These are phyloP conservation scores for Euglossa dilemma DNA, from an alignment of 1,140 invertebrate species.

Conservation along the genomic window DNA sequence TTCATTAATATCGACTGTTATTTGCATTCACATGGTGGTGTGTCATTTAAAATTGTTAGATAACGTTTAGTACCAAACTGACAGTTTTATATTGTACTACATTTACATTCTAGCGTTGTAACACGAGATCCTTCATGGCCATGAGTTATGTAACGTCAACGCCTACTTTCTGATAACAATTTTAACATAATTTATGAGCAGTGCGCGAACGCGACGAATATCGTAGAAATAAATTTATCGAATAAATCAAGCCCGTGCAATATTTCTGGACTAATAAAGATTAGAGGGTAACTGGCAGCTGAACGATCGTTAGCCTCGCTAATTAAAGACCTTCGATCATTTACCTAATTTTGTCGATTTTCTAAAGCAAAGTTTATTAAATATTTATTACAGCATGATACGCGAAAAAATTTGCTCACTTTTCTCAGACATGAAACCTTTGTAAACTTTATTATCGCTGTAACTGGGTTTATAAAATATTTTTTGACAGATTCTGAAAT, in stretches of 20 bases:
- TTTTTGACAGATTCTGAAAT: too few relatives aligned
- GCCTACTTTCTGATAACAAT: not conserved
- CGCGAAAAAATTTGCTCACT: too few relatives aligned
- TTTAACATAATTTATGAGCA: not conserved
- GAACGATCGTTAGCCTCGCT: not conserved
- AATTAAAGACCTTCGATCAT: not conserved
- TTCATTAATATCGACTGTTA: not conserved
- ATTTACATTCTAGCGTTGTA: slow-evolving; percentile 7
- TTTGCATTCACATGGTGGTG: not conserved
- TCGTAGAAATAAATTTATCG: not conserved
- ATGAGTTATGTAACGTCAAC: slow-evolving; percentile 16
- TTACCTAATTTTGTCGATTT: not conserved
- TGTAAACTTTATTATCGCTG: not conserved
- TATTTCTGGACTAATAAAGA: not conserved
- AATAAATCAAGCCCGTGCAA: not conserved
- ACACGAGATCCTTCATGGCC: not conserved
- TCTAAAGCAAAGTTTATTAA: not conserved
- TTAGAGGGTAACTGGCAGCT: too few relatives aligned
- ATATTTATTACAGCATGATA: too few relatives aligned
- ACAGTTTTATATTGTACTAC: not conserved
- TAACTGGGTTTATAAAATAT: too few relatives aligned
- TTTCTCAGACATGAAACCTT: too few relatives aligned
- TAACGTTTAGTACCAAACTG: not conserved
- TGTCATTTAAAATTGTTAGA: slow-evolving; percentile 9
- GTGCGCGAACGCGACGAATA: not conserved